Conservation (phyloP, 2,113 vertebrate species). For the Rhipidura dahli region DNA sequence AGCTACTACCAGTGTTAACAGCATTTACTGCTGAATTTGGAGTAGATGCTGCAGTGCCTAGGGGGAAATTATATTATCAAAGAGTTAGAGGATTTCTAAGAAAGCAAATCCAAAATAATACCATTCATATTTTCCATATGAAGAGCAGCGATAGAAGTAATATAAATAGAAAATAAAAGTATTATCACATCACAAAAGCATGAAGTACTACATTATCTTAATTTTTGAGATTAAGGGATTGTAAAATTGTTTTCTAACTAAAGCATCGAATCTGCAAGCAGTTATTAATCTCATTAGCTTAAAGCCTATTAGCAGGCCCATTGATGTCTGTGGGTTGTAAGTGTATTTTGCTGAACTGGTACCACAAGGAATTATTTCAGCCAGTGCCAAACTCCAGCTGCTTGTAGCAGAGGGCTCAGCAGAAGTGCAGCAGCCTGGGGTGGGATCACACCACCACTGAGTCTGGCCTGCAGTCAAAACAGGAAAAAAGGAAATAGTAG, state of each 20-base stretch:
- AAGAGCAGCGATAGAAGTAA: not conserved
- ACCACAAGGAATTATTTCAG: not conserved
- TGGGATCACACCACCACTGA: not conserved
- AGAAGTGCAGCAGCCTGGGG: not conserved
- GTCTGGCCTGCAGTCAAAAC: not conserved
- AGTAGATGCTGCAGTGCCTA: not conserved
- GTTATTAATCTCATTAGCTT: not conserved
- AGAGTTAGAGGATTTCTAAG: not conserved
- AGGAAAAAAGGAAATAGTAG: not conserved
- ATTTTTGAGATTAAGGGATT: conserved; percentile 13
- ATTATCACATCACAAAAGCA: not conserved
- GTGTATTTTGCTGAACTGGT: not conserved
- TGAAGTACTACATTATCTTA: not conserved
- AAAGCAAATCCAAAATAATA: conserved; percentile 12
- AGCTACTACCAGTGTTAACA: not conserved
- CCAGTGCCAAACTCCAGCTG: not conserved
- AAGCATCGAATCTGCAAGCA: not conserved
- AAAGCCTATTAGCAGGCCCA: not conserved
- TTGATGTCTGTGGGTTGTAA: not conserved
- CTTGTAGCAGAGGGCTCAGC: not conserved
- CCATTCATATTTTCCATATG: not conserved
- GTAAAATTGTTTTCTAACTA: not conserved
- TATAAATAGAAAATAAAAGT: not conserved
- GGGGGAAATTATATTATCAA: not conserved
- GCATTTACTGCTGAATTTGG: not conserved